A percentile compares a stretch with the other conserved stretches of the same genome.
phyloP scores from a whole-genome alignment of 2,113 vertebrate species.

The Ancistrus triradiatus region DNA sequence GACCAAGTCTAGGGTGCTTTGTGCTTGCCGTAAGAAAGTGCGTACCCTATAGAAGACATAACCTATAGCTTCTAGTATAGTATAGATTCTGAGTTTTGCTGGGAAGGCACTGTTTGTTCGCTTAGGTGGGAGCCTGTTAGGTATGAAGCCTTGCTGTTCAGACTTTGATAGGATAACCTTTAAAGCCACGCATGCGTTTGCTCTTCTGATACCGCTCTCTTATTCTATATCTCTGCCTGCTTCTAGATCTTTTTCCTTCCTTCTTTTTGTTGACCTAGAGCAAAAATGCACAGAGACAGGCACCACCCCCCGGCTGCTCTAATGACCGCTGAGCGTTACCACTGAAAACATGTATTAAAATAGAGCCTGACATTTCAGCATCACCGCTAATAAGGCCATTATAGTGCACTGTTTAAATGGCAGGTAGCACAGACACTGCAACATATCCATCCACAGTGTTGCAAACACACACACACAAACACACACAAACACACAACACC shows the following conservation, averaged over 20 bases:
- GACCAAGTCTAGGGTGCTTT: conserved; percentile 14
- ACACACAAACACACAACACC: conserved; percentile 21
- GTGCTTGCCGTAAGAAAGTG: no score
- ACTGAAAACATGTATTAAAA: conserved; percentile 47
- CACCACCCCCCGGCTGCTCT: conserved; percentile 25
- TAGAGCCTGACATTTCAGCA: conserved; percentile 49
- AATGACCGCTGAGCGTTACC: conserved; percentile 45
- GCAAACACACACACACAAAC: conserved; percentile 22
- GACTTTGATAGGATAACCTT: no score
- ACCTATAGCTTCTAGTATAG: no score
- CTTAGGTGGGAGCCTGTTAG: no score
- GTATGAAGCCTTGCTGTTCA: no score
- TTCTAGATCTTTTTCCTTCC: conserved; percentile 16
- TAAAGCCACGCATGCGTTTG: no score
- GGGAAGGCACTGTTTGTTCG: no score
- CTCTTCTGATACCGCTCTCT: not conserved
- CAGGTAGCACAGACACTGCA: conserved; percentile 40
- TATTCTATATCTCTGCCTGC: not conserved
- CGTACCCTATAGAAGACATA: no score
- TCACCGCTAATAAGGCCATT: conserved; percentile 45
- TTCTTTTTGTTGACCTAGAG: conserved; percentile 25
- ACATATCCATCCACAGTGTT: conserved; percentile 15
- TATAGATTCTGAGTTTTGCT: no score
- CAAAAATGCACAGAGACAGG: conserved; percentile 21
- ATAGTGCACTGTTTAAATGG: conserved; percentile 41